These are phyloP conservation scores for Eueremaeus valkanovi DNA, from an alignment of 2,888 invertebrate genomes.

Conservation along the genomic window DNA sequence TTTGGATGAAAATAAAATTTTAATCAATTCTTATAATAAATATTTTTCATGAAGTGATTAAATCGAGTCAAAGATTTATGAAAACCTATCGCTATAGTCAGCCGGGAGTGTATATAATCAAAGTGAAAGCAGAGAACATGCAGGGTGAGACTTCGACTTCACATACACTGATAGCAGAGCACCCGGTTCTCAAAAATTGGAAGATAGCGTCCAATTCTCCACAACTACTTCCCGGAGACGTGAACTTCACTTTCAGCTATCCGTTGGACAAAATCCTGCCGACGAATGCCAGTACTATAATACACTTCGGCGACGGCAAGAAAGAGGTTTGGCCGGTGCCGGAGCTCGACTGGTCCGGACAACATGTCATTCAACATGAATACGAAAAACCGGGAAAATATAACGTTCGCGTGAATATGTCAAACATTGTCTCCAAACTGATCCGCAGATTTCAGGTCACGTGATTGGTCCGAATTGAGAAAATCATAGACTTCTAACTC, in stretches of 20 bases:
- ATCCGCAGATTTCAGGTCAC: constrained; percentile 39
- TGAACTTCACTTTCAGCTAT: constrained; percentile 45
- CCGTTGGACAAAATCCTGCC: constrained; percentile 46
- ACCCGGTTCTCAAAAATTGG: constrained; percentile 46
- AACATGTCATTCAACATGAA: constrained; percentile 45
- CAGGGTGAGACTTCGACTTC: constrained; percentile 44
- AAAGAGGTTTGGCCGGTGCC: constrained; percentile 46
- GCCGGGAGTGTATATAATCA: constrained; percentile 47
- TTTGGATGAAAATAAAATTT: too few relatives aligned
- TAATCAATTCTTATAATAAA: too few relatives aligned
- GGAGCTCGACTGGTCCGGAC: constrained; percentile 44
- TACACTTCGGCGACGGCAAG: constrained; percentile 47
- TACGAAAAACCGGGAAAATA: constrained; percentile 47
- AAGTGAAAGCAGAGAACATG: constrained; percentile 45
- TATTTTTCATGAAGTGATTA: constrained; percentile 36
- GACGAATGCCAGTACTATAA: constrained; percentile 46
- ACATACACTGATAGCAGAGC: constrained; percentile 45
- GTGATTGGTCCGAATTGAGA: too few relatives aligned
- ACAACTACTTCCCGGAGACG: constrained; percentile 45
- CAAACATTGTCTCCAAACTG: constrained; percentile 46
- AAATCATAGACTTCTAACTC: neutral
- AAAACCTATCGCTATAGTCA: constrained; percentile 46
- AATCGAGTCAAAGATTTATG: constrained; percentile 42
- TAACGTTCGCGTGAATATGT: constrained; percentile 46
- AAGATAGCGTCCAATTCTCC: constrained; percentile 46